A percentile compares a stretch with the other conserved stretches of the same genome.
These are phyloP conservation scores for Yasuhikotakia modesta DNA, from an alignment of 2,797 vertebrate genomes.

Conservation along the genomic window DNA sequence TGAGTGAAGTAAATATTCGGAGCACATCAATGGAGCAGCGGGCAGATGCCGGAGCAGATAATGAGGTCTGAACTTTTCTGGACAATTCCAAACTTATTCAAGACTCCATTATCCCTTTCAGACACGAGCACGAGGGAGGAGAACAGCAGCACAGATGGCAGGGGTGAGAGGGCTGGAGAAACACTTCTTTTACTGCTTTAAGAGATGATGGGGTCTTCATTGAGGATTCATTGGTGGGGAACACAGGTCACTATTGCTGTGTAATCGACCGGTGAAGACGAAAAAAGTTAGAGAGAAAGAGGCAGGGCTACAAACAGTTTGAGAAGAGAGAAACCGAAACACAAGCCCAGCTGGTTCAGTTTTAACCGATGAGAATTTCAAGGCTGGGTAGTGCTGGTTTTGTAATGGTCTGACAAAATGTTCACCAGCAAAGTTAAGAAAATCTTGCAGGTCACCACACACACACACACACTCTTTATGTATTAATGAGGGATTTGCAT, in stretches of 20 bases:
- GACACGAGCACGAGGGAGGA: conserved; percentile 33
- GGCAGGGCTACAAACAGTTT: conserved; percentile 45
- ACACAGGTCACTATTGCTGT: conserved; percentile 71
- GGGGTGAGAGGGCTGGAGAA: conserved; percentile 58
- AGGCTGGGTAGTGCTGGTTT: conserved; percentile 17
- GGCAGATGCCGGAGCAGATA: conserved; percentile 69
- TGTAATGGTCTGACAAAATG: neutral
- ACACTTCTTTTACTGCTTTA: conserved; percentile 84
- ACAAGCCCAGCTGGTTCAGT: neutral
- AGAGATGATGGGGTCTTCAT: conserved; percentile 81
- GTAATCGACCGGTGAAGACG: conserved; percentile 65
- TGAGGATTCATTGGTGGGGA: conserved; percentile 74
- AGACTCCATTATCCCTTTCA: conserved; percentile 70
- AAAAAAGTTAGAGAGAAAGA: conserved; percentile 70
- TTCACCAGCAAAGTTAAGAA: no score
- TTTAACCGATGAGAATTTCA: neutral
- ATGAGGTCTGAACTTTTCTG: conserved; percentile 56
- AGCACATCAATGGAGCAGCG: conserved; percentile 50
- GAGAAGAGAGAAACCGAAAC: neutral
- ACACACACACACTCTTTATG: neutral
- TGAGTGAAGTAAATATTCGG: conserved; percentile 70
- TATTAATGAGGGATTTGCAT: neutral
- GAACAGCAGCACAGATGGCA: conserved; percentile 37
- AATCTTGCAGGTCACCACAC: no score
- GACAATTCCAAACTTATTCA: conserved; percentile 66